These are phyloP conservation scores for Pseudomyrmex concolor DNA, from an alignment of 1,140 invertebrate species.

Conservation along the genomic window DNA sequence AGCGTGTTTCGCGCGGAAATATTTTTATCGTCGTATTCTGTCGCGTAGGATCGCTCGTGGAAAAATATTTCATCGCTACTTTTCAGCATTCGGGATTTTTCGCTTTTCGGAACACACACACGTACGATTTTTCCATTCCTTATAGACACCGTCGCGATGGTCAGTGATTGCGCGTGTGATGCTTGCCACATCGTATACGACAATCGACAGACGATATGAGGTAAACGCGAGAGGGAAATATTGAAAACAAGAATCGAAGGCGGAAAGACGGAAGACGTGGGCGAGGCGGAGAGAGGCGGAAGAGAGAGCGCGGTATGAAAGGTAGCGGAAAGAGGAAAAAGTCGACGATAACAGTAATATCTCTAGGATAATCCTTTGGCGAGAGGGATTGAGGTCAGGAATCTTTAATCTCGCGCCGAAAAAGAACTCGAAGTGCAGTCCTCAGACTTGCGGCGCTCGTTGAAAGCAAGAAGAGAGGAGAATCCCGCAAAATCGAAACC, in stretches of 20 bases:
- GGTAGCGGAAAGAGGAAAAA: constrained; percentile 57
- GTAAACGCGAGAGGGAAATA: background rate
- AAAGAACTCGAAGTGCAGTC: constrained; percentile 63
- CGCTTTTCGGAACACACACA: background rate
- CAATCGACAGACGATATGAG: constrained; percentile 15
- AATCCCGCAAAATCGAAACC: constrained; percentile 49
- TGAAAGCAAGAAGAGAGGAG: background rate
- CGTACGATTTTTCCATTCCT: too few relatives aligned
- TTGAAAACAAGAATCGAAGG: constrained; percentile 42
- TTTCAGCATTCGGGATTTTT: background rate
- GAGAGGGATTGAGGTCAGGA: constrained; percentile 74
- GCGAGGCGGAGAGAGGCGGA: background rate
- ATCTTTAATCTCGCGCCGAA: constrained; percentile 76
- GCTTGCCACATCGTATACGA: background rate
- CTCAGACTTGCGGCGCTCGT: background rate
- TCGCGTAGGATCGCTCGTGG: too few relatives aligned
- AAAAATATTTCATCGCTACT: constrained; percentile 14
- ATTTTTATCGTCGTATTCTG: background rate
- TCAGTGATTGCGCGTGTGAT: constrained; percentile 37
- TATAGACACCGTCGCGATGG: too few relatives aligned
- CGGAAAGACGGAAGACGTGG: too few relatives aligned
- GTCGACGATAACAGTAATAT: constrained; percentile 74
- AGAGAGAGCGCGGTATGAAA: constrained; percentile 18
- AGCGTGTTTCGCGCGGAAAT: background rate
- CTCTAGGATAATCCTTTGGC: constrained; percentile 77